Percentiles rank a stretch among this genome's conserved stretches.
These are phyloP conservation scores for Sphaeridia pumilis DNA, from an alignment of 2,888 invertebrate genomes.

Conservation along the genomic window DNA sequence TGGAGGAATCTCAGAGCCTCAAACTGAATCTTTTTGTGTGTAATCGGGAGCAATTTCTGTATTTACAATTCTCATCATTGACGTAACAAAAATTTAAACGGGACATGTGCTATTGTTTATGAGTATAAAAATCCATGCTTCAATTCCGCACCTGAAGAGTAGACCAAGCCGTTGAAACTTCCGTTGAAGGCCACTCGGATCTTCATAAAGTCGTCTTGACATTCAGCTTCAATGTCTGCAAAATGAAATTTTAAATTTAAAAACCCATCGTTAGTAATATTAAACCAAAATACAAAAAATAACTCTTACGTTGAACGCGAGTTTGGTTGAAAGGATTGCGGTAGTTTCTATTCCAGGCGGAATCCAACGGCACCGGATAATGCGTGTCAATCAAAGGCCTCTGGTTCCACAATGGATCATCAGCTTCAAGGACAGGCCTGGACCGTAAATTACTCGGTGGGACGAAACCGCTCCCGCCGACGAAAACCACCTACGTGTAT, in stretches of 20 bases:
- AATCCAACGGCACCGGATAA: slow-evolving; percentile 31
- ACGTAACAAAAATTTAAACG: too few relatives aligned
- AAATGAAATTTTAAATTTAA: background rate
- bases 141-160: slow-evolving; percentile 73
- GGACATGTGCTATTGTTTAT: too few relatives aligned
- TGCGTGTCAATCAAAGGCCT: slow-evolving; percentile 27
- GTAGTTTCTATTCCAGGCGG: slow-evolving; percentile 69
- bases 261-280: too few relatives aligned
- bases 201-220: slow-evolving; percentile 92
- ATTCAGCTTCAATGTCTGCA: slow-evolving; percentile 85
- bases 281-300: too few relatives aligned
- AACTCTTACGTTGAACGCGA: slow-evolving; percentile 74
- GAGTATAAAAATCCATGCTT: too few relatives aligned
- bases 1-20: too few relatives aligned
- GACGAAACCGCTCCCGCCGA: slow-evolving; percentile 62
- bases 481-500: slow-evolving; percentile 65
- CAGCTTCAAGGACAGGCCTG: slow-evolving; percentile 42
- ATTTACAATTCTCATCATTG: too few relatives aligned
- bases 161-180: slow-evolving; percentile 73
- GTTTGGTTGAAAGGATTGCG: slow-evolving; percentile 68
- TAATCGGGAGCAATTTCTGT: too few relatives aligned
- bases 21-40: too few relatives aligned
- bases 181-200: slow-evolving; percentile 85
- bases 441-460: slow-evolving; percentile 56
- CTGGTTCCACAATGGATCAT: slow-evolving; percentile 28